Evolutionary conservation across 30 jellyfish, hydroid and myxozoan species (phyloP), one percentile per base, ranked within the genome.

Genomic region (Clytia hemisphaerica): DNA sequence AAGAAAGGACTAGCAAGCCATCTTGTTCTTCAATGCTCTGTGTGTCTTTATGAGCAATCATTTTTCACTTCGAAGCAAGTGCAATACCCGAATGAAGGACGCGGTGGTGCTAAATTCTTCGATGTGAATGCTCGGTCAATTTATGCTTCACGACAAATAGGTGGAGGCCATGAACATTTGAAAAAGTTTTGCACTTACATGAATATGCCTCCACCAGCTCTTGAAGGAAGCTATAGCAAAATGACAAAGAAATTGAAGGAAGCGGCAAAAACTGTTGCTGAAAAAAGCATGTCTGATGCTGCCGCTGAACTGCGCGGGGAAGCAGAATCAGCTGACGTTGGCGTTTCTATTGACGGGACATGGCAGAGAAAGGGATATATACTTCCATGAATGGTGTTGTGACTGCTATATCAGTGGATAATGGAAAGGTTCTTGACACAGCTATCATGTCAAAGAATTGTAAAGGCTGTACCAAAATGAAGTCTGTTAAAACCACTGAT

Each of bases 401-500:
- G 21, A 50, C 65, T 9, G 65, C 65, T 9, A 50, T 50, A 9
- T 15, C 65, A 50, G 65, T 50, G 14, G 65, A 50, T 9, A 50
- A 28, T 50, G 65, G 65, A 14, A 50, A 50, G 65, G 65, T 50
- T 50, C 65, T 50, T 6, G 65, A 21, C 22, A 50, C 65, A 9
- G 65, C 65, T 9, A 50, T 50, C 65, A 15, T 50, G 28, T 50
- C 65, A 50, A 50, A 28, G 21, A 50, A 21, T 50, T 50, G 65
- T 50, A 50, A 50, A 50, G 65, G 65, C 65, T 50, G 65, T 50
- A 50, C 65, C 28, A 15, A 28, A 21, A 50, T 50, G 65, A 10
- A 50, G 65, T 50, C 65, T 15, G 65, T 50, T 50, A 50, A 50
- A 50, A 50, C 65, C 28, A 9, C 65, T 9, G 65, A 50, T 50